Evolutionary conservation across 2,888 invertebrate genomes (phyloP).

Genomic region (Acrobasis repandana): DNA sequence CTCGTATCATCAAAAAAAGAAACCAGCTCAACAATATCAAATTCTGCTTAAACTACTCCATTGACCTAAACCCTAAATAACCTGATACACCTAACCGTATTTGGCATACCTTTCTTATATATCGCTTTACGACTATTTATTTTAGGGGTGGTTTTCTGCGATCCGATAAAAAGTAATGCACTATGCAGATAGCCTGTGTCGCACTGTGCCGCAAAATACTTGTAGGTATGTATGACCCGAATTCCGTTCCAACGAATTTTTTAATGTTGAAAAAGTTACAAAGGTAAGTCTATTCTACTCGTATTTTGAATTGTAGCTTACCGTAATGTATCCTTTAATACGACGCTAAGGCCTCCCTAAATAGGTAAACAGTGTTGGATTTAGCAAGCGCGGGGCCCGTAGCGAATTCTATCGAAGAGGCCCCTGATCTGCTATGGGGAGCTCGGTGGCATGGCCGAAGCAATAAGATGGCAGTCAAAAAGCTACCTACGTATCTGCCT

Average conservation of each 20-base stretch:
- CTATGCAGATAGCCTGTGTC: slow-evolving; percentile 2
- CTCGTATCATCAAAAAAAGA: background rate
- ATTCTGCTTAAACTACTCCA: background rate
- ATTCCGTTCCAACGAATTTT: background rate
- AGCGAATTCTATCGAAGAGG: too few relatives aligned
- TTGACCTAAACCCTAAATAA: slow-evolving; percentile 5
- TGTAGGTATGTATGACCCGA: background rate
- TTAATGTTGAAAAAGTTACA: background rate
- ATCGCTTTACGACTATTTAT: slow-evolving; percentile 9
- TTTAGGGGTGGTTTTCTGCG: background rate
- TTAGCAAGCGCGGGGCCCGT: too few relatives aligned
- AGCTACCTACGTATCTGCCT: too few relatives aligned
- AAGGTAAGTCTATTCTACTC: too few relatives aligned
- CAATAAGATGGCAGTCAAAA: too few relatives aligned
- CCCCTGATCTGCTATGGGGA: too few relatives aligned
- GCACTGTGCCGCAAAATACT: background rate
- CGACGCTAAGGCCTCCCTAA: too few relatives aligned
- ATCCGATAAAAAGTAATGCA: slow-evolving; percentile 7
- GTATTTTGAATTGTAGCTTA: too few relatives aligned
- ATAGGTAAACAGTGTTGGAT: too few relatives aligned
- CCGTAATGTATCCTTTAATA: too few relatives aligned
- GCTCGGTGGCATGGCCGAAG: too few relatives aligned
- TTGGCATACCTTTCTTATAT: background rate
- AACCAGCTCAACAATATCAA: background rate
- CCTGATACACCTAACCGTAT: slow-evolving; percentile 8